These are phyloP conservation scores for Opisthocomus hoazin DNA, from an alignment of 2,113 vertebrate genomes.

Conservation along the genomic window DNA sequence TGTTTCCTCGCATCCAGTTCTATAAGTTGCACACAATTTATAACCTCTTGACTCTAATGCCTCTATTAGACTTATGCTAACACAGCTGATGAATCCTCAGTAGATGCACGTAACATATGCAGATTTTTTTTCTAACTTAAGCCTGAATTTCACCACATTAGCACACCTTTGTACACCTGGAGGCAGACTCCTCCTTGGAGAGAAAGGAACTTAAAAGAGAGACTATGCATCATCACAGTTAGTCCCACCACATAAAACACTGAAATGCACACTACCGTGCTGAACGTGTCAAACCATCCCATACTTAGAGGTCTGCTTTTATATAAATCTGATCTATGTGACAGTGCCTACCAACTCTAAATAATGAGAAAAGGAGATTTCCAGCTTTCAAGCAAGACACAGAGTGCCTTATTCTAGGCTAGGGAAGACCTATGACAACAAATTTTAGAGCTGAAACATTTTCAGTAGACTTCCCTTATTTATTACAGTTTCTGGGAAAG, in stretches of 20 bases:
- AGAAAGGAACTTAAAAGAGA: not conserved
- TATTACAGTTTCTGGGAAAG: not conserved
- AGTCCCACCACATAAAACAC: not conserved
- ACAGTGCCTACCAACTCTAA: not conserved
- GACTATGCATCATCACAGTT: not conserved
- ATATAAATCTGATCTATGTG: not conserved
- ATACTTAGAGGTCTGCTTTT: not conserved
- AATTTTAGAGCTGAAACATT: not conserved
- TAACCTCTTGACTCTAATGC: not conserved
- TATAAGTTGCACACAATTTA: not conserved
- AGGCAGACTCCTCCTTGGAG: not conserved
- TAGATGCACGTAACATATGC: not conserved
- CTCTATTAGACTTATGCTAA: not conserved
- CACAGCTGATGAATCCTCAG: not conserved
- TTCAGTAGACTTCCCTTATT: not conserved
- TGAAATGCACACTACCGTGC: accelerated
- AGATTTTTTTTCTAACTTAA: not conserved
- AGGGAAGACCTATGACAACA: not conserved
- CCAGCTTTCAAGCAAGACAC: not conserved
- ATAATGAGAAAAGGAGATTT: not conserved
- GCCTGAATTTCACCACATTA: not conserved
- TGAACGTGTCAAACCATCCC: not conserved
- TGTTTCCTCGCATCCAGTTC: not conserved
- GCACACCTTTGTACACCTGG: not conserved
- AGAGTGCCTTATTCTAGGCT: not conserved